phyloP scores from a whole-genome alignment of 64 coral and sea anemone species.

The Pocillopora verrucosa region DNA sequence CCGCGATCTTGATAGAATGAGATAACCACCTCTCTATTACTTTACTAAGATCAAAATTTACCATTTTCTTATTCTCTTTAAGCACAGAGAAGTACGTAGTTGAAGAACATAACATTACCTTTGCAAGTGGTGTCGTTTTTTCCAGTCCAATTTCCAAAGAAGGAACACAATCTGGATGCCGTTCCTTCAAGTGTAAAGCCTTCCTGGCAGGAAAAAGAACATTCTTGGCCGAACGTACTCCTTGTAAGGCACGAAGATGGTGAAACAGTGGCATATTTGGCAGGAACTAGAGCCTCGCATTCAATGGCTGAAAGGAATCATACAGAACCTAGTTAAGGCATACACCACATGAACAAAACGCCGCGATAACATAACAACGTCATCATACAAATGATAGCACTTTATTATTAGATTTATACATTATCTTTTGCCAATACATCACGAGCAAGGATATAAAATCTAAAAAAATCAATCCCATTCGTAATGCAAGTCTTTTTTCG shows the following conservation, averaged over 20 bases:
- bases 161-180: not conserved
- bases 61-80: too few species aligned
- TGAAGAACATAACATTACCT: not conserved
- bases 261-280: not conserved
- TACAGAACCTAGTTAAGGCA: not conserved
- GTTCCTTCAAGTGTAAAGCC: constrained; percentile 10
- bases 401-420: too few species aligned
- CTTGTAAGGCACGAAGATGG: not conserved
- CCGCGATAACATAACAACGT: too few species aligned
- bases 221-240: not conserved
- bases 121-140: constrained; percentile 9
- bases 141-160: constrained; percentile 17
- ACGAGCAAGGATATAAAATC: too few species aligned
- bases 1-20: too few species aligned
- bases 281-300: constrained; percentile 12
- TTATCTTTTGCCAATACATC: too few species aligned
- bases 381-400: too few species aligned
- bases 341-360: too few species aligned
- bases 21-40: too few species aligned
- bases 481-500: too few species aligned
- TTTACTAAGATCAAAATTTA: too few species aligned
- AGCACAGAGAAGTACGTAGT: not conserved
- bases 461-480: too few species aligned
- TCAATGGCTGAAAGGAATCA: not conserved
- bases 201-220: constrained; percentile 17